phyloP scores from a whole-genome alignment of 2,888 invertebrate species.

The Notodonta dromedarius region DNA sequence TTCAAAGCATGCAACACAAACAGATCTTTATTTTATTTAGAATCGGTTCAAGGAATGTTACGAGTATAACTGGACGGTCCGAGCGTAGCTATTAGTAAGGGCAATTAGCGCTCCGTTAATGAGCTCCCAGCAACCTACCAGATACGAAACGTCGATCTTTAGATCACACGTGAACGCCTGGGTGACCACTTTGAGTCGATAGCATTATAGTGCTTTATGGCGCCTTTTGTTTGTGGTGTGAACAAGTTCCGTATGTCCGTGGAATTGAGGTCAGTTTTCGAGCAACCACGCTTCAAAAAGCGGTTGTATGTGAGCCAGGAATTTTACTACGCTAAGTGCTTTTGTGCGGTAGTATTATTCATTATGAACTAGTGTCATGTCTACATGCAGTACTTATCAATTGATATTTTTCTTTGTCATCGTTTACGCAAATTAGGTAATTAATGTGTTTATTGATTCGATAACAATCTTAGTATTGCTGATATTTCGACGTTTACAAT shows the following conservation, averaged over 20 bases:
- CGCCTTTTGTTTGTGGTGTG: slow-evolving; percentile 39
- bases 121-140: slow-evolving; percentile 68
- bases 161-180: slow-evolving; percentile 33
- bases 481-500: background rate
- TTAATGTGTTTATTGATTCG: background rate
- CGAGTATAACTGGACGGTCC: slow-evolving; percentile 64
- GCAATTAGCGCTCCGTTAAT: slow-evolving; percentile 80
- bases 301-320: slow-evolving; percentile 16
- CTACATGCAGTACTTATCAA: background rate
- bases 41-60: slow-evolving; percentile 78
- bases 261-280: slow-evolving; percentile 59
- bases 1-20: slow-evolving; percentile 43
- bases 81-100: slow-evolving; percentile 72
- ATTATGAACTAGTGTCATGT: background rate
- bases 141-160: slow-evolving; percentile 44
- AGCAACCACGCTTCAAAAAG: slow-evolving; percentile 27
- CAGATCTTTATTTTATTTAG: slow-evolving; percentile 62
- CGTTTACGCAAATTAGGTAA: background rate
- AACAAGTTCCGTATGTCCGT: slow-evolving; percentile 60
- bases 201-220: slow-evolving; percentile 63
- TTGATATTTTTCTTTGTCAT: background rate
- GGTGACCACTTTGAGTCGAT: slow-evolving; percentile 57
- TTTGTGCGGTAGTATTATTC: slow-evolving; percentile 12
- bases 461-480: background rate
- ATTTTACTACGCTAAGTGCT: slow-evolving; percentile 25